Percentiles rank a stretch among this genome's conserved stretches.
Evolutionary conservation across 2,797 vertebrate species (phyloP).

Genomic region (Acanthornis magna): DNA sequence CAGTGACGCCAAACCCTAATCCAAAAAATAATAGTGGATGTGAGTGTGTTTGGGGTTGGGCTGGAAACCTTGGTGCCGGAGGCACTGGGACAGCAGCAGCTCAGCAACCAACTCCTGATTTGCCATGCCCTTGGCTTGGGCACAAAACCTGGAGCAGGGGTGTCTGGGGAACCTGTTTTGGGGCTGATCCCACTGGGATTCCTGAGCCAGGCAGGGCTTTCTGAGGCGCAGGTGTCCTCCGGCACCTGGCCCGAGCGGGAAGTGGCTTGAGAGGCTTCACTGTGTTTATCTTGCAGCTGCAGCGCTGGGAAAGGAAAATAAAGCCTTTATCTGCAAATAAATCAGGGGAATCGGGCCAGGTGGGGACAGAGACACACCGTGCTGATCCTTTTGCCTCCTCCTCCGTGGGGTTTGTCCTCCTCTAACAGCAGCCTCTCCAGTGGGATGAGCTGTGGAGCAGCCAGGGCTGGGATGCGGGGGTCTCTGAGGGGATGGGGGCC

Average conservation of each 20-base stretch:
- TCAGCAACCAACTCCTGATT: accelerated
- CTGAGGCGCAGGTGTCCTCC: accelerated
- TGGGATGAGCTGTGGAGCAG: accelerated
- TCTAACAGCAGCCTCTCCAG: accelerated
- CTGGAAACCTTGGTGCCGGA: background rate
- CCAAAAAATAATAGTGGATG: background rate
- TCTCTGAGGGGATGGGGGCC: accelerated
- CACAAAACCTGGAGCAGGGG: background rate
- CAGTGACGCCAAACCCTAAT: background rate
- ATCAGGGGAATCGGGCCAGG: background rate
- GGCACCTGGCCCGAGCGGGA: background rate
- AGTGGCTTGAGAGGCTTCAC: background rate
- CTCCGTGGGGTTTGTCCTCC: accelerated
- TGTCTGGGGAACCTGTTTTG: accelerated
- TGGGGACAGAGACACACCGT: background rate
- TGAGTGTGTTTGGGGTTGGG: background rate
- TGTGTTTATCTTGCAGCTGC: background rate
- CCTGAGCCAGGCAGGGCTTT: background rate
- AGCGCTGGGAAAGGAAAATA: constrained; percentile 33
- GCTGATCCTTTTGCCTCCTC: background rate
- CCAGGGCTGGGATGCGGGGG: background rate
- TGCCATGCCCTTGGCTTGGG: background rate
- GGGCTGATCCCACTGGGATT: background rate
- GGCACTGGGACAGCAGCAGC: background rate
- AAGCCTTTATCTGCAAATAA: constrained; percentile 2